Percentiles rank a stretch among this genome's conserved stretches.
phyloP scores from a whole-genome alignment of 2,888 invertebrate species.

The Leptopilina syphax region DNA sequence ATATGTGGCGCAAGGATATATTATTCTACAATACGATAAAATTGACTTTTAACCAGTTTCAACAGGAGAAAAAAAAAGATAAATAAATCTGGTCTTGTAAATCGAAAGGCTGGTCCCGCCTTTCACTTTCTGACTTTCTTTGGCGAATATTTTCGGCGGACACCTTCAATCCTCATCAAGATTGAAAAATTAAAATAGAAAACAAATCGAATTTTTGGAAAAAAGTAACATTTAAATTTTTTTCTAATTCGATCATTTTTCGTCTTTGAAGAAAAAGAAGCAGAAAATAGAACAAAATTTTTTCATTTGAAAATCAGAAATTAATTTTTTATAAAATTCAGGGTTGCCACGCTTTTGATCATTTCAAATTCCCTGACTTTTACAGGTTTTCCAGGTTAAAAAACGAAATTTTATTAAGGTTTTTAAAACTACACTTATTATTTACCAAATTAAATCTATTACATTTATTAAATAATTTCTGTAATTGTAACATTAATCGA shows the following conservation, averaged over 20 bases:
- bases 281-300: too few species aligned
- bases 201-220: not conserved
- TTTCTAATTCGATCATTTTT: not conserved
- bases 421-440: too few species aligned
- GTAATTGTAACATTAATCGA: too few species aligned
- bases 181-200: not conserved
- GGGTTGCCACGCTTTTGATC: too few species aligned
- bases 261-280: too few species aligned
- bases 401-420: too few species aligned
- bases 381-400: too few species aligned
- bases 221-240: not conserved
- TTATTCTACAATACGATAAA: not conserved
- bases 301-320: too few species aligned
- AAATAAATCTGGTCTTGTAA: not conserved
- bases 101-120: conserved; percentile 7
- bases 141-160: not conserved
- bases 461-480: too few species aligned
- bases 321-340: too few species aligned
- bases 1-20: not conserved
- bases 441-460: too few species aligned
- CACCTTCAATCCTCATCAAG: not conserved
- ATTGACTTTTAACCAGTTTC: not conserved
- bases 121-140: conserved; percentile 29
- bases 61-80: not conserved
- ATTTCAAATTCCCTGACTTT: too few species aligned